These are phyloP conservation scores for Aulostomus chinensis DNA, from an alignment of 2,797 vertebrate genomes.

Conservation along the genomic window DNA sequence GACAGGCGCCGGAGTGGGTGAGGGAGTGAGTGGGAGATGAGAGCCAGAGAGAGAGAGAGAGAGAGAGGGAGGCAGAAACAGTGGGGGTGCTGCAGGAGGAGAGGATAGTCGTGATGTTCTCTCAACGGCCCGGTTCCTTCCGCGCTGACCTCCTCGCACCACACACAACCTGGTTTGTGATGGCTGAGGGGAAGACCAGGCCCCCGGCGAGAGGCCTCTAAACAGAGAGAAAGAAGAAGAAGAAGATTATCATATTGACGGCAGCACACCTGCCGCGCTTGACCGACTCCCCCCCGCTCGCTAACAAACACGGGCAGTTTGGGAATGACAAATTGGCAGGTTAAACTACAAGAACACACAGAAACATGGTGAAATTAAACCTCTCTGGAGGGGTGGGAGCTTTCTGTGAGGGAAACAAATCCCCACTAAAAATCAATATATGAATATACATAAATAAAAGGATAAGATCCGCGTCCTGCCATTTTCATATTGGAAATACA, in stretches of 20 bases:
- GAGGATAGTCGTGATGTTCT: no score
- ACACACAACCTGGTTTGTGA: no score
- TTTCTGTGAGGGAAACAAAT: constrained; percentile 10
- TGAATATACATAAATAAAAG: constrained; percentile 32
- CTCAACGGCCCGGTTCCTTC: not conserved
- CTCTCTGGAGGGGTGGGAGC: constrained; percentile 13
- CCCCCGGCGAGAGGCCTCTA: constrained; percentile 2
- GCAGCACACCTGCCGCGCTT: constrained; percentile 28
- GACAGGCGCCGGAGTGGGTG: no score
- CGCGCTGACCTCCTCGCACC: constrained; percentile 24
- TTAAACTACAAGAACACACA: constrained; percentile 13
- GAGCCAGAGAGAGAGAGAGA: not conserved
- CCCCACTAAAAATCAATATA: constrained; percentile 18
- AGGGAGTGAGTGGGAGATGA: constrained; percentile 11
- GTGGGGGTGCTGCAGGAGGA: no score
- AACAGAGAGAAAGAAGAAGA: constrained; percentile 40
- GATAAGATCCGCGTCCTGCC: not conserved
- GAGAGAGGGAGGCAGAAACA: no score
- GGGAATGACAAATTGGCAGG: constrained; percentile 42
- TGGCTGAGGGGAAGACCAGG: no score
- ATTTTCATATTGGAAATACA: no score
- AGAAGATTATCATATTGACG: constrained; percentile 29
- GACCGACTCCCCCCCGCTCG: constrained; percentile 21
- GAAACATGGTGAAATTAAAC: constrained; percentile 4
- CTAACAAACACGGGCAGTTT: constrained; percentile 22